phyloP scores from a whole-genome alignment of 2,888 invertebrate species.

The Phyllotreta striolata region DNA sequence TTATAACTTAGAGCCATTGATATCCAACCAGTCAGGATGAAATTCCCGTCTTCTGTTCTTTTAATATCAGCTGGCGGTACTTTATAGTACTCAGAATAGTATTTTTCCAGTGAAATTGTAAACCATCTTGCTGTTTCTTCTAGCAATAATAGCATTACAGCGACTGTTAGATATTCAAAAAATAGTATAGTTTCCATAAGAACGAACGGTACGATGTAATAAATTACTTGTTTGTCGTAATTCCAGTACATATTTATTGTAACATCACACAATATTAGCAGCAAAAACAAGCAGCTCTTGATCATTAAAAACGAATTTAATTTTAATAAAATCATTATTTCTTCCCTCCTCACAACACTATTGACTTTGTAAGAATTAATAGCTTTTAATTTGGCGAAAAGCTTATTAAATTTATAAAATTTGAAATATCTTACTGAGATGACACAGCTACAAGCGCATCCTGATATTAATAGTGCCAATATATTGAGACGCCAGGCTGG shows the following conservation, averaged over 20 bases:
- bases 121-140: slow-evolving; percentile 6
- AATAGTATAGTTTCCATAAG: slow-evolving; percentile 28
- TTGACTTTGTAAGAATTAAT: not conserved
- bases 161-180: slow-evolving; percentile 24
- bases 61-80: slow-evolving; percentile 34
- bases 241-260: too few species aligned
- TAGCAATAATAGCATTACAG: slow-evolving; percentile 19
- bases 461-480: not conserved
- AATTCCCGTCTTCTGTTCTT: slow-evolving; percentile 32
- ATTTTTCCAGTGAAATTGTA: slow-evolving; percentile 12
- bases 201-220: slow-evolving; percentile 7
- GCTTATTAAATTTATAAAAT: slow-evolving; percentile 19
- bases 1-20: slow-evolving; percentile 20
- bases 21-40: slow-evolving; percentile 36
- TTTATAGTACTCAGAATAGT: slow-evolving; percentile 31
- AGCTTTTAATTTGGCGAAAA: slow-evolving; percentile 15
- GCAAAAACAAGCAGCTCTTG: too few species aligned
- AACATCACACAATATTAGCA: too few species aligned
- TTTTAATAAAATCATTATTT: slow-evolving; percentile 9
- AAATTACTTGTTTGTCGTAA: not conserved
- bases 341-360: not conserved
- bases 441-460: slow-evolving; percentile 19
- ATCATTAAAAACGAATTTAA: not conserved
- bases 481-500: slow-evolving; percentile 7
- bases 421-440: slow-evolving; percentile 20